Evolutionary conservation across 37 sponge, comb jelly and placozoan genomes (phyloP).

Genomic region (Bolinopsis microptera): DNA sequence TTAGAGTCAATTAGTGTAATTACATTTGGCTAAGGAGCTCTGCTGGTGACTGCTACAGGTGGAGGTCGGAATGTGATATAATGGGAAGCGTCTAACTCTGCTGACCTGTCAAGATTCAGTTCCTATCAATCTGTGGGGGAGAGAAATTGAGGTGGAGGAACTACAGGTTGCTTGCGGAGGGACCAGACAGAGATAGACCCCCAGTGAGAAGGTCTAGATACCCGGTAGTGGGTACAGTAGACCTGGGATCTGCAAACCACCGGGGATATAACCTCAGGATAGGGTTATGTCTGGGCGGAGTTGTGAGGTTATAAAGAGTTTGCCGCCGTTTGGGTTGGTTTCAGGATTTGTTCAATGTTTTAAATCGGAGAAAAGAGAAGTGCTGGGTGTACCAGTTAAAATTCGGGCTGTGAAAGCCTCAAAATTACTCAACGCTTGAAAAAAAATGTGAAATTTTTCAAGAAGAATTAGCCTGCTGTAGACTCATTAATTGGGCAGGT

Average conservation of each 20-base stretch:
- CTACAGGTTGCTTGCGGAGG: neutral
- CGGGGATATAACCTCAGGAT: neutral
- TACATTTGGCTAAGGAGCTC: constrained; percentile 37
- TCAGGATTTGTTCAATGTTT: too few relatives aligned
- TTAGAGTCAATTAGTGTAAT: constrained; percentile 58
- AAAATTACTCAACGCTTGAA: neutral
- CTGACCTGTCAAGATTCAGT: neutral
- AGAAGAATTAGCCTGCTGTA: neutral
- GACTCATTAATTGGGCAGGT: neutral
- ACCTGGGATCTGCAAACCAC: neutral
- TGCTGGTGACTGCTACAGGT: neutral
- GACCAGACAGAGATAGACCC: neutral
- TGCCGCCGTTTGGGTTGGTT: neutral
- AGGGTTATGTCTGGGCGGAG: neutral
- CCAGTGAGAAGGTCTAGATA: neutral
- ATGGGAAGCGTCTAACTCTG: constrained; percentile 34
- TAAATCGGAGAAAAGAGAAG: too few relatives aligned
- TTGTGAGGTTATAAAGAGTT: neutral
- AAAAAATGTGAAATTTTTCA: neutral
- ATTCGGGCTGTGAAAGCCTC: neutral
- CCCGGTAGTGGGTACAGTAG: neutral
- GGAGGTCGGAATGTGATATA: constrained; percentile 14
- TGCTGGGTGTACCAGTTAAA: too few relatives aligned
- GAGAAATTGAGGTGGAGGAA: neutral
- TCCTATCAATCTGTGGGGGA: neutral